Percentiles rank a stretch among this genome's conserved stretches.
phyloP scores from a whole-genome alignment of 1,140 invertebrate genomes.

The Metopolophium dirhodum region DNA sequence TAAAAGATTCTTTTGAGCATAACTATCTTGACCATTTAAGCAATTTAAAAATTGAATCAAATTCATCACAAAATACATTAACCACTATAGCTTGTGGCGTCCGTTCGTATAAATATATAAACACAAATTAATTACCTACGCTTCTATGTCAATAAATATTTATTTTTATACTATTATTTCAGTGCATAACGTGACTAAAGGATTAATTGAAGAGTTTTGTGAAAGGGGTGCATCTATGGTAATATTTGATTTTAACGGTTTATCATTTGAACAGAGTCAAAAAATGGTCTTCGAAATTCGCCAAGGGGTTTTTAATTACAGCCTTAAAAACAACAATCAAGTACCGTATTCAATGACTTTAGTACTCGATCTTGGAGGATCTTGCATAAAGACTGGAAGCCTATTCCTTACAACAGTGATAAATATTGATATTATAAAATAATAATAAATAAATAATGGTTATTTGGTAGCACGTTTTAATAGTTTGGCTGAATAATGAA shows the following conservation, averaged over 20 bases:
- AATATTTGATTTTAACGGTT: not conserved
- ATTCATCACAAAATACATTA: not conserved
- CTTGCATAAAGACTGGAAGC: not conserved
- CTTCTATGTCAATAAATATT: not conserved
- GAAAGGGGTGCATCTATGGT: slow-evolving; percentile 35
- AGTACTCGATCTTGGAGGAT: slow-evolving; percentile 18
- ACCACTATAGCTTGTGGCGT: slow-evolving; percentile 40
- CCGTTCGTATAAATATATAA: not conserved
- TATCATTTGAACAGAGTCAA: not conserved
- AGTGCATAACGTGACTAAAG: not conserved
- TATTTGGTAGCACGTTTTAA: no score
- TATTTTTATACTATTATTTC: not conserved
- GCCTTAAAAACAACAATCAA: not conserved
- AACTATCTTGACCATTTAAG: slow-evolving; percentile 23
- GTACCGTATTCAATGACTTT: slow-evolving; percentile 29
- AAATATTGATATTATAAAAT: no score
- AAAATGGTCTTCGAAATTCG: slow-evolving; percentile 30
- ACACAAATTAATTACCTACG: not conserved
- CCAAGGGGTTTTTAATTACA: slow-evolving; percentile 32
- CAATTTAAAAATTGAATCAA: slow-evolving; percentile 15
- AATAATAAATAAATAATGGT: no score
- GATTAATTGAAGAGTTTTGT: not conserved
- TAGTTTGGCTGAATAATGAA: no score
- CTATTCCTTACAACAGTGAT: not conserved
- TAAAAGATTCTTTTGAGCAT: not conserved